Percentiles rank a stretch among this genome's conserved stretches.
These are phyloP conservation scores for Macaria liturata DNA, from an alignment of 2,888 invertebrate genomes.

Conservation along the genomic window DNA sequence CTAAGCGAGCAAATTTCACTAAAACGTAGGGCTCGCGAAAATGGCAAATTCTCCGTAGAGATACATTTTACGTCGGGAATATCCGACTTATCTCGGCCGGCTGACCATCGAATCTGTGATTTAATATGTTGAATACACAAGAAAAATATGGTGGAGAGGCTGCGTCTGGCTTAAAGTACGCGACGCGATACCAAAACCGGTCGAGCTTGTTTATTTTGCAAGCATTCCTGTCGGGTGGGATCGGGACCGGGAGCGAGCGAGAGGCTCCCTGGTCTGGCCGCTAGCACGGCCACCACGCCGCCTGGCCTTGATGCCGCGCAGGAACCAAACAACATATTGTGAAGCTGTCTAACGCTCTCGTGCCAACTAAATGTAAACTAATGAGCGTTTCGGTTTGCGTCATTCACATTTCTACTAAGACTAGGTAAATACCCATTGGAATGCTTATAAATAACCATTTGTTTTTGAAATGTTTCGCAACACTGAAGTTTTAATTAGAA, in stretches of 20 bases:
- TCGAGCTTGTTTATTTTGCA: conserved; percentile 81
- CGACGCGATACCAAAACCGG: conserved; percentile 71
- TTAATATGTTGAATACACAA: conserved; percentile 40
- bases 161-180: conserved; percentile 59
- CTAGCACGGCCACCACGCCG: conserved; percentile 49
- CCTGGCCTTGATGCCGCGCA: conserved; percentile 67
- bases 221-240: conserved; percentile 72
- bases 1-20: conserved; percentile 7
- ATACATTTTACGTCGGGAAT: conserved; percentile 31
- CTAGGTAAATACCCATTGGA: conserved; percentile 33
- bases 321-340: conserved; percentile 46
- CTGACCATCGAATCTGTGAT: conserved; percentile 39
- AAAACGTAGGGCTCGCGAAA: conserved; percentile 12
- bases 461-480: conserved; percentile 19
- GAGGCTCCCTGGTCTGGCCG: conserved; percentile 62
- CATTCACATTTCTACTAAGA: conserved; percentile 37
- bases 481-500: conserved; percentile 8
- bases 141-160: conserved; percentile 56
- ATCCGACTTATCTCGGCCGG: conserved; percentile 41
- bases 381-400: conserved; percentile 45
- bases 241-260: conserved; percentile 63
- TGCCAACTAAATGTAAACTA: conserved; percentile 45
- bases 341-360: conserved; percentile 43
- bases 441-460: conserved; percentile 16
- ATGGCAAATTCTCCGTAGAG: conserved; percentile 24